Base-by-base conservation (phyloP, 2,113 vertebrate genomes). In the Anser brachyrhynchus region DNA sequence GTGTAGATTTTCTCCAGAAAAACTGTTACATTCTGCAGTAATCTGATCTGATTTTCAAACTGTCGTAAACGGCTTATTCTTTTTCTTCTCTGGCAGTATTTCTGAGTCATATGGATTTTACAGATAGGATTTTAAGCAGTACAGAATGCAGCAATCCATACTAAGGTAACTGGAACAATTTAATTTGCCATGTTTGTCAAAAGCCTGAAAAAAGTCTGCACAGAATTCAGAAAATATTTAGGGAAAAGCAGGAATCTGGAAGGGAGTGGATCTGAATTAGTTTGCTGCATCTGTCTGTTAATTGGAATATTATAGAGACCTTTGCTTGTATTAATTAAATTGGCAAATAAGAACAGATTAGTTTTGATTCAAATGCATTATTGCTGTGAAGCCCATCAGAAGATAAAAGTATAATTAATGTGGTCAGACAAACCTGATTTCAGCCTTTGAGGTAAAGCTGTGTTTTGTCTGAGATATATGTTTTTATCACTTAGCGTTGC, bases 141-240 rank as follows among this genome's bases (percentile, higher is more conserved):
- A 43, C 66, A 93, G 69, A 93, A 80, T 21, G 41, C 25, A 84
- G 52, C 35, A 46, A 74, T 80, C 79, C 90, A 11, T 66, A 33
- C 46, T 43, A 87, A 80, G 58, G 59, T 80, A 74, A 86, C 64
- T 52, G 39, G 35, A 85, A 66, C 41, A 44, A 58, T 85, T 91
- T 92, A 79, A 85, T 76, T 94, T 88, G 64, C 51, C 25, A 35
- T 46, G 22, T 96, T 90, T 84, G 71, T 91, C 64, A 88, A 92
- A 93, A 81, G 29, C 46, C 8, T 39, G 39, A 39, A 39, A 39
- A 39, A 39, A 39, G 11, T 87, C 70, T 78, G 37, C 59, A 52
- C 33, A 64, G 59, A 85, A 23, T 74, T 82, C 55, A 74, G 51
- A 59, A 41, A 90, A 59, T 64, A 91, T 91, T 95, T 79, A 83